phyloP scores from a whole-genome alignment of 2,888 invertebrate genomes.

The Cynaeus angustus region DNA sequence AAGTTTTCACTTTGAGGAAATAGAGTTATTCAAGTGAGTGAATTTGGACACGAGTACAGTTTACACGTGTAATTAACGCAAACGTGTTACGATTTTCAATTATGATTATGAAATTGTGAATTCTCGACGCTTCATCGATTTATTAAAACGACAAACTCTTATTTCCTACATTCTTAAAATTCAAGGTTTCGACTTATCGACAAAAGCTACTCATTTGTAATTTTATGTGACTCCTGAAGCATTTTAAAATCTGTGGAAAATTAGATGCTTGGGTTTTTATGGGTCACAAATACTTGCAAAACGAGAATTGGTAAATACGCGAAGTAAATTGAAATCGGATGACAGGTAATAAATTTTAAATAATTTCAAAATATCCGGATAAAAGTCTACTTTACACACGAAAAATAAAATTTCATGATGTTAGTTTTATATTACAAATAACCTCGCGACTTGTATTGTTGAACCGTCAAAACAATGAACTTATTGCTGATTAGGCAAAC shows the following conservation, averaged over 20 bases:
- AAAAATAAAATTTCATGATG: too few species aligned
- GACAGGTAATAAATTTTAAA: neutral
- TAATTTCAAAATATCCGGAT: neutral
- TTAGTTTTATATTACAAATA: too few species aligned
- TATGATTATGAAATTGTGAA: neutral
- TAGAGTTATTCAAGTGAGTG: slow-evolving; percentile 2
- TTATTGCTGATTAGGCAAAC: too few species aligned
- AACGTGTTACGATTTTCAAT: neutral
- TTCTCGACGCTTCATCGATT: neutral
- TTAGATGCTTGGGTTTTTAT: neutral
- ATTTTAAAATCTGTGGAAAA: neutral
- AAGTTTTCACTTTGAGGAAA: slow-evolving; percentile 10
- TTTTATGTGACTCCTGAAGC: neutral
- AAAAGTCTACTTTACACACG: too few species aligned
- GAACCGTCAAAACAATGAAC: too few species aligned
- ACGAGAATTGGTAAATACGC: neutral
- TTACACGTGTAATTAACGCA: neutral
- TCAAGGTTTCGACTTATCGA: neutral
- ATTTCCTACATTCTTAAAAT: neutral
- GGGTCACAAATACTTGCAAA: neutral
- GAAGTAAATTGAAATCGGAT: neutral
- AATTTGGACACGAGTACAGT: neutral
- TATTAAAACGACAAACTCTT: neutral
- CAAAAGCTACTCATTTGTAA: neutral
- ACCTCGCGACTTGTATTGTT: too few species aligned